A percentile compares a stretch with the other conserved stretches of the same genome.
Evolutionary conservation across 2,888 invertebrate genomes (phyloP).

Genomic region (Cylloceria caligata): DNA sequence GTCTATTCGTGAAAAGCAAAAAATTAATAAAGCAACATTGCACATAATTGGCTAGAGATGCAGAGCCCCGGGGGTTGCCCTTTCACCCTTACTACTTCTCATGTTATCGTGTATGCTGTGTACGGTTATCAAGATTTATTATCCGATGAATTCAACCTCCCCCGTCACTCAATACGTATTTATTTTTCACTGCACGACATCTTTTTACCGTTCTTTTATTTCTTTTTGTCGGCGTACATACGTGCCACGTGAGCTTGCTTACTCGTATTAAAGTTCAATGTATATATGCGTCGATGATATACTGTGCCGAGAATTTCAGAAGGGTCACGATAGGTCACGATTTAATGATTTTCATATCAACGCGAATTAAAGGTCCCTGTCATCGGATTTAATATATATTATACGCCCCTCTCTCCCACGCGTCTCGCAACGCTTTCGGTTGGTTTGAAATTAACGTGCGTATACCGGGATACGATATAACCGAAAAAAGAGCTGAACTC

Average conservation of each 20-base stretch:
- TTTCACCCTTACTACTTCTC: background rate
- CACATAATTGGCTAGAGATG: background rate
- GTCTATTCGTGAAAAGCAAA: background rate
- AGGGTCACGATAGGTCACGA: conserved; percentile 5
- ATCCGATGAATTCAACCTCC: conserved; percentile 1
- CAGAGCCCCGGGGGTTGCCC: background rate
- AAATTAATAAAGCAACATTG: background rate
- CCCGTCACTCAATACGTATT: conserved; percentile 2
- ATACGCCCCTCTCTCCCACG: too few relatives aligned
- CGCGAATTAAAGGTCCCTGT: background rate
- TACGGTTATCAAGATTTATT: conserved; percentile 25
- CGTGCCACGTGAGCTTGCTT: conserved; percentile 5
- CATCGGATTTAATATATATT: background rate
- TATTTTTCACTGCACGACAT: conserved; percentile 35
- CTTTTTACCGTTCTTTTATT: conserved; percentile 22
- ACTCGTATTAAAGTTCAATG: background rate
- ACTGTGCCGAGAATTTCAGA: background rate
- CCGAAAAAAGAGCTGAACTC: background rate
- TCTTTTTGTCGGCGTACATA: conserved; percentile 12
- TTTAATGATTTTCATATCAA: conserved; percentile 2
- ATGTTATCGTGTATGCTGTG: conserved; percentile 7
- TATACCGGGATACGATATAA: background rate
- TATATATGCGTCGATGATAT: background rate
- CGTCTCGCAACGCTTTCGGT: background rate
- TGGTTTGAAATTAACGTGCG: conserved; percentile 4